Base-by-base conservation (phyloP, 2,888 invertebrate genomes). In the Camponotus fellah region DNA sequence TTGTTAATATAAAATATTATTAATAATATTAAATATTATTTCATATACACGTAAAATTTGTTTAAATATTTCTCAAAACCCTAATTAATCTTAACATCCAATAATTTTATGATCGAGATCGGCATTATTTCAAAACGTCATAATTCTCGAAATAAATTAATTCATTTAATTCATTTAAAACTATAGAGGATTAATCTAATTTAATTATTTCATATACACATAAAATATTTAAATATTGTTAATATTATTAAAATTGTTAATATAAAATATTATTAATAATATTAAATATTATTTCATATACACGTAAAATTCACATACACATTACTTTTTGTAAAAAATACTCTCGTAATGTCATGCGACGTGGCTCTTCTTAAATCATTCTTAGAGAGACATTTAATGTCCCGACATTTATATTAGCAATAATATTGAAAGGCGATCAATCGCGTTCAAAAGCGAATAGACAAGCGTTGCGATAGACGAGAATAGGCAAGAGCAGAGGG, bases 391-490 rank as follows among this genome's bases (percentile, higher is more conserved):
- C 26, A 14, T 49, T 46, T 32, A 14, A n/a, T 46, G 5, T 64
- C 14, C 34, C 10, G 8, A 5, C 26, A 26, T 26, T 32, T 58
- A 58, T 43, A 77, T 68, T 77, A 68, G 58, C 58, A 77, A 77
- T 77, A 43, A 77, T 66, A 66, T 10, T 26, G 43, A 68, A 43
- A 68, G 46, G 26, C 21, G 58, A 79, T 79, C 72, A 46, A 21
- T 79, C 5, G 60, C 21, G 37, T 72, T 80, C 17, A 62, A 72
- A 49, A 80, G 72, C n/a, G 12, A 53, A 71, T 34, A 37, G 72
- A 17, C 49, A 46, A 26, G 60, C 60, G 43, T 69, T 46, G 46
- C 46, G 21, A 79, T 60, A 66, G 60, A 34, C 43, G n/a, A 66
- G 12, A 26, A 6, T 17, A 43, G 6, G 37, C 43, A 34, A 74